Base-by-base conservation (phyloP, 2,888 invertebrate species). In the Crocallis elinguaria region DNA sequence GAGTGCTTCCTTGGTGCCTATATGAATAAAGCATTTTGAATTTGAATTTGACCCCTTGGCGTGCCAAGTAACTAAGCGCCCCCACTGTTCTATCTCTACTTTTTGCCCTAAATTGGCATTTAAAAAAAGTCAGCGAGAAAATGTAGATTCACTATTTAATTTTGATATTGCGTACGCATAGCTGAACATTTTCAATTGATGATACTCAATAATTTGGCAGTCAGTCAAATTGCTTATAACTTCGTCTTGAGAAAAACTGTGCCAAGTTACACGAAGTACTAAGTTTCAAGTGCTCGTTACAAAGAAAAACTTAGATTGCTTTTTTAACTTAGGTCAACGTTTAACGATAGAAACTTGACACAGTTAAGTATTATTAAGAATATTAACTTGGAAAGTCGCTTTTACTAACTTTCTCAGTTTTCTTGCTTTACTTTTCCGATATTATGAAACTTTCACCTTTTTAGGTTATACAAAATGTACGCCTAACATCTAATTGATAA, bases 401-500 rank as follows among this genome's bases (percentile, higher is more conserved):
- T 27, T 49, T 33, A n/a, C 8, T 29, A 43, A 43, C 38, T 51
- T 51, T 33, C 33, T 14, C 14, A 17, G 32, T 53, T 30, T 32
- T 19, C 21, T 16, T 7, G n/a, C 16, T 32, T 46, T 35, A 29
- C 27, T 44, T 51, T 41, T 45, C 11, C 16, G 38, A 36, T 41
- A 36, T 35, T 29, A 13, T 39, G 44, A 33, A 44, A 44, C 9
- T 7, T 41, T 29, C 25, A 43, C 32, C 17, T 29, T 37, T 44
- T 27, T 17, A 29, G 43, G 13, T 39, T 27, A 19, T 46, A 46
- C 30, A 46, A 52, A 52, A 52, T 32, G 46, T 46, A 46, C 16
- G 39, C 13, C 51, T 51, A 46, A 32, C 2, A 14, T 11, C 53
- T 53, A 54, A 46, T 53, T 79, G 78, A 79, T 80, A 79, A 76